Base-by-base conservation (phyloP, 2,797 vertebrate species). In the Xerus rutilus region DNA sequence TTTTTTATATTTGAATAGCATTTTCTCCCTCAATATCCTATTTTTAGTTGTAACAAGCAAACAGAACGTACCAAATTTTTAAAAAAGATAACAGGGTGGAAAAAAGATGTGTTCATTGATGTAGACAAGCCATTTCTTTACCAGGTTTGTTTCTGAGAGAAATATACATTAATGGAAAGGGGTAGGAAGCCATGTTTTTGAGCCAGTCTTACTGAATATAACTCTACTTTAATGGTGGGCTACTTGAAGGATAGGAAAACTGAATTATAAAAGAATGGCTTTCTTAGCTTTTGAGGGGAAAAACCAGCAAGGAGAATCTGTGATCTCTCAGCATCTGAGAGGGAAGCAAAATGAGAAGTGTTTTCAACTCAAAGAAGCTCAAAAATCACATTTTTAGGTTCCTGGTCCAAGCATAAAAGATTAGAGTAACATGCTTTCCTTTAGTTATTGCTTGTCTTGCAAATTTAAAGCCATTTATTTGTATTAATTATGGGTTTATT, bases 251-350 rank as follows among this genome's bases (percentile, higher is more conserved):
- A 91, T 67, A 95, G 25, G 59, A 88, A 92, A 77, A 54, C 32
- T 5, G 89, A 96, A 85, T 96, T 93, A 86, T 73, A 77, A 85
- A 95, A 95, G 79, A 96, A 96, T 91, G 1, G 0, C 97, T 98
- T 97, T 98, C 86, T 88, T 91, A 88, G 94, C 39, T 96, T 91
- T 86, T 72, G 93, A 30, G 74, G 93, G 30, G 74, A 54, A 96
- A 74, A 43, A 96, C 73, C 91, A 70, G 94, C 52, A 35, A 96
- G 39, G 35, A 96, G 89, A 95, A 98, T 73, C 89, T 97, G 94
- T 92, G 86, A 97, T 91, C 90, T 98, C 96, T 94, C 96, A 94
- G 79, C 84, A 78, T 62, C 47, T 88, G 49, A 94, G 49, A 72
- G 35, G 64, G 94, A 79, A 69, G 43, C 18, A 72, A 52, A 95